A percentile compares a stretch with the other conserved stretches of the same genome.
These are phyloP conservation scores for Carcharodon carcharias DNA, from an alignment of 2,797 vertebrate genomes.

Conservation along the genomic window DNA sequence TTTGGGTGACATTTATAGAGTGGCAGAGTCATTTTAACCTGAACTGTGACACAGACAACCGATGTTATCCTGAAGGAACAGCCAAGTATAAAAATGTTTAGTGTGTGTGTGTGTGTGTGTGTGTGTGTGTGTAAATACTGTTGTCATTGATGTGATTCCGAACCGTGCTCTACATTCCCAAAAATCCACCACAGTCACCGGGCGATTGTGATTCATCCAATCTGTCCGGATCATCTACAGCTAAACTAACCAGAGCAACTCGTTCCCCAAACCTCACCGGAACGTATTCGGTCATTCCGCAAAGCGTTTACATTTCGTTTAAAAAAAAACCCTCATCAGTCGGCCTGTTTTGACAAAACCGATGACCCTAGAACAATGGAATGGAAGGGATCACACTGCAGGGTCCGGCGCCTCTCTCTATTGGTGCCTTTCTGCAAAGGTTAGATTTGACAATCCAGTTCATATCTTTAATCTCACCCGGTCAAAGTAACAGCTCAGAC, in stretches of 20 bases:
- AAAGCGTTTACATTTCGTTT: not conserved
- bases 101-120: not conserved
- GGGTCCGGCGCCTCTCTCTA: not conserved
- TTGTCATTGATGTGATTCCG: not conserved
- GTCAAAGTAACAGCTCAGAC: not conserved
- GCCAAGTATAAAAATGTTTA: not conserved
- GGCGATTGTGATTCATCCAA: not conserved
- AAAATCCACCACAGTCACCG: no score
- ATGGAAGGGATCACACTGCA: not conserved
- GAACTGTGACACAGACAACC: not conserved
- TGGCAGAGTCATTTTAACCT: not conserved
- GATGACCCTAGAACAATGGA: not conserved
- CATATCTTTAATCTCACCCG: conserved; percentile 16
- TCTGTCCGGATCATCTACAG: not conserved
- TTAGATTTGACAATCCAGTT: not conserved
- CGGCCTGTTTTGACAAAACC: not conserved
- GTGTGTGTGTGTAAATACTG: not conserved
- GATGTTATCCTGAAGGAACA: not conserved
- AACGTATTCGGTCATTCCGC: not conserved
- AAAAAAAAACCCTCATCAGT: not conserved
- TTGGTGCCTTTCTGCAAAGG: not conserved
- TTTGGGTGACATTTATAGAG: not conserved
- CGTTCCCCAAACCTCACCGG: not conserved
- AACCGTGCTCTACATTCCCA: not conserved
- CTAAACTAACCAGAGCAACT: not conserved